A percentile compares a stretch with the other conserved stretches of the same genome.
Evolutionary conservation across 2,888 invertebrate species (phyloP).

Genomic region (Hirtodrosophila trivittata): DNA sequence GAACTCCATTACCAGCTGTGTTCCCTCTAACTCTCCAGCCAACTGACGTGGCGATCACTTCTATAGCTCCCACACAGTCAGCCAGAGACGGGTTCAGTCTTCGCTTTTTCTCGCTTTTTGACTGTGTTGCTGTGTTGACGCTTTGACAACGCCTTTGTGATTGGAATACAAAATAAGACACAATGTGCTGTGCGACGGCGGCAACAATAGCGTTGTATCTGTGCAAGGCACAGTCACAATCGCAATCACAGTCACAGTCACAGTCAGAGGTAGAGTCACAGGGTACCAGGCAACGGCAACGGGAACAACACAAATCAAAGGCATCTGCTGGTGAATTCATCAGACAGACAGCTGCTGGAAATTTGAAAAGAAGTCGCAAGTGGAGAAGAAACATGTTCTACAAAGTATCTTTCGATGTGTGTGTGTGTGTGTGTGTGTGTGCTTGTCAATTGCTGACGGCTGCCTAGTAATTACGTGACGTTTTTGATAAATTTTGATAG

Average conservation of each 20-base stretch:
- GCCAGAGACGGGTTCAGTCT: conserved; percentile 13
- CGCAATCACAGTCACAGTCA: background rate
- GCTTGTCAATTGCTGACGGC: conserved; percentile 56
- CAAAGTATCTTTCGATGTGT: conserved; percentile 21
- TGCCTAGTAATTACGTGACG: conserved; percentile 75
- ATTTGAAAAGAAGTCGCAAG: conserved; percentile 59
- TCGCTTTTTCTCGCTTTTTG: conserved; percentile 54
- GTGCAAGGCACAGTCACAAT: conserved; percentile 56
- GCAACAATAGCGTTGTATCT: conserved; percentile 55
- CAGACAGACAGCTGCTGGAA: conserved; percentile 66
- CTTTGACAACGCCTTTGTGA: conserved; percentile 75
- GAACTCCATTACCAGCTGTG: conserved; percentile 57
- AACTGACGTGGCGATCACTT: conserved; percentile 72
- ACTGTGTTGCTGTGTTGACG: conserved; percentile 79
- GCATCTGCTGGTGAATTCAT: conserved; percentile 69
- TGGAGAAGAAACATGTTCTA: conserved; percentile 15
- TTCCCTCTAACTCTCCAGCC: too few relatives aligned
- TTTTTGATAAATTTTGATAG: conserved; percentile 76
- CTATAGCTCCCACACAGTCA: conserved; percentile 34
- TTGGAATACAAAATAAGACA: conserved; percentile 77
- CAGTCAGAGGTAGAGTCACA: background rate
- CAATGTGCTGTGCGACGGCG: conserved; percentile 38
- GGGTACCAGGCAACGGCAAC: conserved; percentile 31
- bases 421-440: conserved; percentile 17
- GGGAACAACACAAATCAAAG: conserved; percentile 71